Evolutionary conservation across 1,140 invertebrate genomes (phyloP).

Genomic region (Bombus turneri): DNA sequence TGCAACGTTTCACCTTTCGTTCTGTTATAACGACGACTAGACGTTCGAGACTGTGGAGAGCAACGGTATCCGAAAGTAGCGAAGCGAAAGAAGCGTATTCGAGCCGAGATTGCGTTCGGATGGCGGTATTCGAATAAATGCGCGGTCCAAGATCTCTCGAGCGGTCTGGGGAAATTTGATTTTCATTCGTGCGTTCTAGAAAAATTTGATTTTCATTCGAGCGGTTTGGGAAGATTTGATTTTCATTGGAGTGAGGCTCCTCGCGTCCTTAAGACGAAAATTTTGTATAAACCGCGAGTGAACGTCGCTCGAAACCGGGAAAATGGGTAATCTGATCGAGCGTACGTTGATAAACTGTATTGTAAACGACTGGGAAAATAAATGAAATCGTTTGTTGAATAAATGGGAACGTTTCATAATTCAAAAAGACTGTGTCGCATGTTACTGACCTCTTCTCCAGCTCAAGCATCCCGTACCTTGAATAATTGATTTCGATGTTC

Average conservation of each 20-base stretch:
- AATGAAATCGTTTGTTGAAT: conserved; percentile 37
- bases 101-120: conserved; percentile 24
- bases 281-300: background rate
- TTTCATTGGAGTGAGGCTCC: background rate
- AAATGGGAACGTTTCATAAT: conserved; percentile 30
- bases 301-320: background rate
- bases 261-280: background rate
- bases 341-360: conserved; percentile 8
- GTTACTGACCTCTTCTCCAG: conserved; percentile 36
- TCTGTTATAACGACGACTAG: background rate
- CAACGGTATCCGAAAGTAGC: background rate
- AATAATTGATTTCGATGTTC: background rate
- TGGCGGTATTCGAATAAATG: conserved; percentile 30
- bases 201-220: conserved; percentile 31
- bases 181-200: background rate
- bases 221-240: conserved; percentile 19
- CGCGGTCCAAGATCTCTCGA: conserved; percentile 2
- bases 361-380: conserved; percentile 10
- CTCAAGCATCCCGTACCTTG: background rate
- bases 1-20: background rate
- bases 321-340: conserved; percentile 38
- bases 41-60: conserved; percentile 11
- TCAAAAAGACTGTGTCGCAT: conserved; percentile 24
- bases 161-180: conserved; percentile 24
- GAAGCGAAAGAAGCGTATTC: conserved; percentile 25